Conservation (phyloP, 2,113 vertebrate species). For the Rhea pennata region DNA sequence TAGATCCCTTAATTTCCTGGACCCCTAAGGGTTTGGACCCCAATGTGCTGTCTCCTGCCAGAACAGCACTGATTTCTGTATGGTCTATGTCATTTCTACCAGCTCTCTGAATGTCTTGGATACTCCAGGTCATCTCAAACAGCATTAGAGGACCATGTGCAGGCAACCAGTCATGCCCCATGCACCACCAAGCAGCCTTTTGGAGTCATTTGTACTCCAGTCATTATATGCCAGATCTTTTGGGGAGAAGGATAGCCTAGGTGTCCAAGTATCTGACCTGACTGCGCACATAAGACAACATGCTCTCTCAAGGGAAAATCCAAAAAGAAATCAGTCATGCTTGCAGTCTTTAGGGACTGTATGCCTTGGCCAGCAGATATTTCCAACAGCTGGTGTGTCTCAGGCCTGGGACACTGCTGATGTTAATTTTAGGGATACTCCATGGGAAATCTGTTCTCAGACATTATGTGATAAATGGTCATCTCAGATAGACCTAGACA, state of each 20-base stretch:
- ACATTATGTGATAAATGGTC: background rate
- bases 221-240: background rate
- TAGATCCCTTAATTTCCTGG: background rate
- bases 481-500: background rate
- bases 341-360: background rate
- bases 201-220: background rate
- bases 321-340: background rate
- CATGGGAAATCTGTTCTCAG: background rate
- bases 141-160: rapidly evolving
- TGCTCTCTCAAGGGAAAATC: background rate
- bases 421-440: background rate
- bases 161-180: background rate
- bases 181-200: background rate
- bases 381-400: background rate
- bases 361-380: background rate
- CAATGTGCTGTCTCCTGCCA: too few species aligned
- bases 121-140: background rate
- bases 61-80: background rate
- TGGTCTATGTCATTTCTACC: rapidly evolving
- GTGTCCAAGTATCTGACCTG: background rate
- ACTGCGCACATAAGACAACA: background rate
- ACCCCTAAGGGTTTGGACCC: background rate
- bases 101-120: background rate
- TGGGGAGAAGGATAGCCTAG: background rate
- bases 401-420: background rate